A percentile compares a stretch with the other conserved stretches of the same genome.
phyloP scores from a whole-genome alignment of 2,113 vertebrate species.

The Laticauda laticaudata region DNA sequence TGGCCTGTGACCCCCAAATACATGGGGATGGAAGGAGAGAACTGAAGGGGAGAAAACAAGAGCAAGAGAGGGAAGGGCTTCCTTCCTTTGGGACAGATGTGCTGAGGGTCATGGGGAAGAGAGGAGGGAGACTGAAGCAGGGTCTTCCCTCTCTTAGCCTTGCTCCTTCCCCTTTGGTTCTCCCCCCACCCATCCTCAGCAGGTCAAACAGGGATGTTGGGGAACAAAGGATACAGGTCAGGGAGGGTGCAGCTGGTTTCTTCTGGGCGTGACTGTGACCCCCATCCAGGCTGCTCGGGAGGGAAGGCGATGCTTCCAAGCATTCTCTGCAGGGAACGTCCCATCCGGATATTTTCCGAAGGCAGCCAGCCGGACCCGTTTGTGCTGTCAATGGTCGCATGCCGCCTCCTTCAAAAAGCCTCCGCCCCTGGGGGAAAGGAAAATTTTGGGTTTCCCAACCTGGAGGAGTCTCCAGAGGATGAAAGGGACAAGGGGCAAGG shows the following conservation, averaged over 20 bases:
- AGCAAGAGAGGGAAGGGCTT: too few relatives aligned
- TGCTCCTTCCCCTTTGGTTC: neutral
- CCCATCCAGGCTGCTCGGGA: neutral
- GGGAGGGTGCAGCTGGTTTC: too few relatives aligned
- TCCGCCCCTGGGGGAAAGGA: neutral
- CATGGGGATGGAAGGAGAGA: too few relatives aligned
- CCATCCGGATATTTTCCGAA: accelerated
- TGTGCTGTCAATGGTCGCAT: neutral
- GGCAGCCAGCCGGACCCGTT: neutral
- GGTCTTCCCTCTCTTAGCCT: neutral
- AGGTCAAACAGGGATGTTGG: too few relatives aligned
- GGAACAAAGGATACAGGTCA: neutral
- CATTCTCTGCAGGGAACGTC: neutral
- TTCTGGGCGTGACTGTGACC: neutral
- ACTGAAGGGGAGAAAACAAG: too few relatives aligned
- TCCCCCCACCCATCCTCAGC: too few relatives aligned
- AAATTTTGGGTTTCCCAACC: neutral
- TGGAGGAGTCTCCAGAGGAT: neutral
- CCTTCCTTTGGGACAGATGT: too few relatives aligned
- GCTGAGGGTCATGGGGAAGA: neutral
- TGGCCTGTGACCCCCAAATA: too few relatives aligned
- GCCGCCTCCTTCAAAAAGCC: neutral
- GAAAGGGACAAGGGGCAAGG: neutral
- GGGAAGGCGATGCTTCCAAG: neutral
- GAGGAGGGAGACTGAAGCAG: too few relatives aligned